Evolutionary conservation across 2,888 invertebrate genomes (phyloP), one percentile per base, ranked within the genome.

Genomic region (Lingula anatina): DNA sequence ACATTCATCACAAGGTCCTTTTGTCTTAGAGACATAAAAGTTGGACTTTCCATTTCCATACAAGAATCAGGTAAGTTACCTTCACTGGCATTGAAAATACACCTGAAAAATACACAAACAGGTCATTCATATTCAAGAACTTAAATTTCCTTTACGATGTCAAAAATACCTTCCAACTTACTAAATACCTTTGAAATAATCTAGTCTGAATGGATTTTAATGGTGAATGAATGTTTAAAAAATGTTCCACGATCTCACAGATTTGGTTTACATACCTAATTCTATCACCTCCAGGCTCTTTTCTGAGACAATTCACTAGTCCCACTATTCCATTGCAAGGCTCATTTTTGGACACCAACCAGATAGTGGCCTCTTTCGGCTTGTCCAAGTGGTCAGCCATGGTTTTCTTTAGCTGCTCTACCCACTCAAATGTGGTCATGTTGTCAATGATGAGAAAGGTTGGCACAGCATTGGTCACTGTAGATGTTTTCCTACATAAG

Each of bases 1-100:
- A 96, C 87, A 78, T 96, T 96, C 61, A 88, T 85, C 44, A 89
- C 83, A 47, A 97, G 79, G 80, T 96, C 93, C 64, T 85, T 86
- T 25, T 69, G 55, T 27, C 73, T 50, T 12, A 80, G 49, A 23
- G 68, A 57, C 37, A 53, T 44, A 27, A 66, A 66, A 12, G 50
- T 47, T 5, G 46, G 5, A 43, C 58, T 61, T 25, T 39, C 20
- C 0, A 47, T 38, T 12, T 47, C 40, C 23, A 46, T 38, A 9
- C 49, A 15, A 47, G 44, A 20, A 46, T 49, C 25, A 28, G 36
- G 44, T 54, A 55, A 39, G 50, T 12, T 37, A n/a, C 35, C 27
- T 36, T 37, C 79, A 61, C 85, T 86, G 66, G 86, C 86, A 58
- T 88, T 81, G 68, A 86, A 86, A 52, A 86, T 81, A 51, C 78